Evolutionary conservation across 2,113 vertebrate genomes (phyloP), one percentile per base, ranked within the genome.

Genomic region (Macquaria australasica): DNA sequence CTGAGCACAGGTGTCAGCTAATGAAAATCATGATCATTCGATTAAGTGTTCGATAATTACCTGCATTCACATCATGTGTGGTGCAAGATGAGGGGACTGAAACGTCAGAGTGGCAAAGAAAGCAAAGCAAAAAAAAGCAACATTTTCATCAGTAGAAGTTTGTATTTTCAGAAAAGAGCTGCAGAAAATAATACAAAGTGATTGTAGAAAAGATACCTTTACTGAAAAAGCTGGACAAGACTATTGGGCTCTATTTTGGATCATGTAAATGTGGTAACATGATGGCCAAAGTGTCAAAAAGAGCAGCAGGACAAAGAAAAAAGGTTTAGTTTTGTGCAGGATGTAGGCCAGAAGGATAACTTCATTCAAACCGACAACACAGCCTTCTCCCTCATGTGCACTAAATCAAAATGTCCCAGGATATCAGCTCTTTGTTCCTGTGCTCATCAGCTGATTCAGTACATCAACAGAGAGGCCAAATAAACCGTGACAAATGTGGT

Each of bases 401-500:
- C 39, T 66, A 5, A 1, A 82, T 59, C 39, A 70, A 5, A 1
- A 82, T 59, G 55, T 67, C 51, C 75, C 68, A 53, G 70, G 76
- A 69, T 21, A 77, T 50, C 53, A 70, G 34, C 1, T 43, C 77
- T 86, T 63, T 77, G 80, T 68, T 69, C 68, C 77, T 66, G 68
- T 81, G 15, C 68, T 74, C 67, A 77, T 43, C 62, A 20, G 64
- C 53, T 48, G 37, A 68, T 73, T 63, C 48, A 41, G 66, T 6
- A 25, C 59, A 79, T 75, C 31, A 86, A 60, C 76, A 43, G 4
- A 75, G 60, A 69, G 64, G 70, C 53, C 67, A 81, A 81, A 81
- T 48, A 43, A 78, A 55, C 43, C 31, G 16, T 80, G 55, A 74
- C 68, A 86, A 79, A 80, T 21, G 5, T 69, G 37, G 59, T 23